Evolutionary conservation across 2,113 vertebrate genomes (phyloP), one percentile per base, ranked within the genome.

Genomic region (Cnemophilus loriae): DNA sequence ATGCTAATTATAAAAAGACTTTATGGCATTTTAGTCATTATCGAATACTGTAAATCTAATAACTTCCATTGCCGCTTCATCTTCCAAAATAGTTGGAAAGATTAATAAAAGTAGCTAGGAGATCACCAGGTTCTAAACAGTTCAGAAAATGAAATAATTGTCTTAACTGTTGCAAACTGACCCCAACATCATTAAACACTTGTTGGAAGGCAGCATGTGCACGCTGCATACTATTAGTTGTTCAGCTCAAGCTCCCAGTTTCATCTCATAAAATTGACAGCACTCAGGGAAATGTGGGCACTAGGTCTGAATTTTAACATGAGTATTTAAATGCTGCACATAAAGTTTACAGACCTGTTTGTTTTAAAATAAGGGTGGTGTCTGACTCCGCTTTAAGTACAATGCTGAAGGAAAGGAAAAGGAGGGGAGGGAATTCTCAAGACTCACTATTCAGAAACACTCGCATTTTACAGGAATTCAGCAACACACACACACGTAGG

Each of bases 251-350:
- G 96, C 93, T 98, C 90, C 57, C 91, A 97, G 97, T 93, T 97
- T 97, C 95, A 96, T 96, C 97, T 97, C 95, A 94, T 97, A 97
- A 97, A 98, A 96, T 96, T 96, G 97, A 98, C 96, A 97, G 97
- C 96, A 97, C 95, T 97, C 94, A 84, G 96, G 98, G 97, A 98
- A 95, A 97, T 90, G 89, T 67, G 68, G 90, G 95, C 87, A 93
- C 93, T 92, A 84, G 87, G 89, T 93, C 60, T 98, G 98, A 97
- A 98, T 98, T 96, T 98, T 98, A 98, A 98, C 96, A 95, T n/a
- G 94, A 96, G 93, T 97, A 98, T 98, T 98, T 97, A 98, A 98
- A 98, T 98, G 97, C 97, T 96, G 81, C 94, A 87, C 96, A 91
- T 96, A 97, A 94, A 96, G 95, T 97, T 97, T 98, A 96, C 95